phyloP scores from a whole-genome alignment of 2,797 vertebrate species.

The Melanotaenia trifasciata region DNA sequence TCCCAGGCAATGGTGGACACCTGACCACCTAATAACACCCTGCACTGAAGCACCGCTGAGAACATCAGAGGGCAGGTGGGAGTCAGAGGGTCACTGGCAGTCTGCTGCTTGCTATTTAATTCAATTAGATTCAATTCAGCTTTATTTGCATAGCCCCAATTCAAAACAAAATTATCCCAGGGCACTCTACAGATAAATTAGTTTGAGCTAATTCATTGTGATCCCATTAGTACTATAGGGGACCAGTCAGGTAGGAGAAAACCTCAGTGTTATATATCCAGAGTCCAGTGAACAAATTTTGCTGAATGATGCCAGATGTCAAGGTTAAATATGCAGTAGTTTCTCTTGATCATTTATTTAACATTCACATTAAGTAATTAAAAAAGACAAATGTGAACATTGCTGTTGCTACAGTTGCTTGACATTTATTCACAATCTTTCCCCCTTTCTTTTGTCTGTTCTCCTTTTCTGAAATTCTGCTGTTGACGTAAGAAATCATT shows the following conservation, averaged over 20 bases:
- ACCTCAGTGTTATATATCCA: background rate
- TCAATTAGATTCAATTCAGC: background rate
- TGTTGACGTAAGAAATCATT: slow-evolving; percentile 45
- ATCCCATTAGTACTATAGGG: background rate
- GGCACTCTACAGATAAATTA: background rate
- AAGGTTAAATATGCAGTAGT: background rate
- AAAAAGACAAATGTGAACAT: background rate
- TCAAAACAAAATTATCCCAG: background rate
- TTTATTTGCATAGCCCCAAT: background rate
- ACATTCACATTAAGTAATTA: slow-evolving; percentile 1
- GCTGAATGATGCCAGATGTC: background rate
- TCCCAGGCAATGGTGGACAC: background rate
- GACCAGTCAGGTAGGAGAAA: background rate
- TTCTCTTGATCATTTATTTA: background rate
- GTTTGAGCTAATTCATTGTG: background rate
- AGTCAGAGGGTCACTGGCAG: background rate
- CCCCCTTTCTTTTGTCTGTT: slow-evolving; percentile 13
- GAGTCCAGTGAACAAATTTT: background rate
- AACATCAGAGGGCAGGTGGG: background rate
- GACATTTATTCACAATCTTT: background rate
- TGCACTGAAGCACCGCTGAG: background rate
- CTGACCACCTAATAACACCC: background rate
- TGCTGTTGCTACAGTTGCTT: background rate
- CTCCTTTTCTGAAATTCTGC: slow-evolving; percentile 34
- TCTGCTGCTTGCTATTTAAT: background rate